These are phyloP conservation scores for Pseudois nayaur DNA, from an alignment of 2,113 vertebrate genomes.

Conservation along the genomic window DNA sequence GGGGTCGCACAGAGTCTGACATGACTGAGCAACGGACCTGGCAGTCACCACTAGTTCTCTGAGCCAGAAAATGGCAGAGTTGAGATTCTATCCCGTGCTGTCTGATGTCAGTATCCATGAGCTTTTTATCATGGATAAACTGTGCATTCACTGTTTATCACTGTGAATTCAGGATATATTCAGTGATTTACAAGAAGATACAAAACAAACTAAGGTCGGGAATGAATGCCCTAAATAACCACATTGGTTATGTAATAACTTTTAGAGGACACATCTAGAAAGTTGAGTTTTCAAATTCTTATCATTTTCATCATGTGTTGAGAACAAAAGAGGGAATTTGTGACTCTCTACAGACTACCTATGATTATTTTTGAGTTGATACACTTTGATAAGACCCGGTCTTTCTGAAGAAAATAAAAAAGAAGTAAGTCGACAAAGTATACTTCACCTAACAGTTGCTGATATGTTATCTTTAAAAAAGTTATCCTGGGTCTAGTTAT, in stretches of 20 bases:
- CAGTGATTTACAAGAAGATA: background rate
- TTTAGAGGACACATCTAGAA: background rate
- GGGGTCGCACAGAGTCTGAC: background rate
- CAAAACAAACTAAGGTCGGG: background rate
- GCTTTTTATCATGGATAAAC: too few species aligned
- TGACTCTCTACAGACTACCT: background rate
- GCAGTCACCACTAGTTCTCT: background rate
- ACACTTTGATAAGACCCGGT: slow-evolving; percentile 14
- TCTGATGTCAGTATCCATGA: background rate
- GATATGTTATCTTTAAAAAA: slow-evolving; percentile 30
- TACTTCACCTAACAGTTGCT: background rate
- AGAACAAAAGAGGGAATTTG: slow-evolving; percentile 13
- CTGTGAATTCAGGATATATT: background rate
- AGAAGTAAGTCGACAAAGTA: background rate
- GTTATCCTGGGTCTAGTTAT: slow-evolving; percentile 11
- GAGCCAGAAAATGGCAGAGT: background rate
- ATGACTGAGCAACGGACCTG: background rate
- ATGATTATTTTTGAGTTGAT: slow-evolving; percentile 41
- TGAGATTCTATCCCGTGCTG: background rate
- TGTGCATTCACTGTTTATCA: background rate
- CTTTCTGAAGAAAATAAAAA: background rate
- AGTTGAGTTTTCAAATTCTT: slow-evolving; percentile 24
- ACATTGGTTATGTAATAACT: background rate
- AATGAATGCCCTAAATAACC: slow-evolving; percentile 17
- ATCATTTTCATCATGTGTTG: slow-evolving; percentile 14